Evolutionary conservation across 2,797 vertebrate genomes (phyloP), one percentile per base, ranked within the genome.

Genomic region (Melopsittacus undulatus): DNA sequence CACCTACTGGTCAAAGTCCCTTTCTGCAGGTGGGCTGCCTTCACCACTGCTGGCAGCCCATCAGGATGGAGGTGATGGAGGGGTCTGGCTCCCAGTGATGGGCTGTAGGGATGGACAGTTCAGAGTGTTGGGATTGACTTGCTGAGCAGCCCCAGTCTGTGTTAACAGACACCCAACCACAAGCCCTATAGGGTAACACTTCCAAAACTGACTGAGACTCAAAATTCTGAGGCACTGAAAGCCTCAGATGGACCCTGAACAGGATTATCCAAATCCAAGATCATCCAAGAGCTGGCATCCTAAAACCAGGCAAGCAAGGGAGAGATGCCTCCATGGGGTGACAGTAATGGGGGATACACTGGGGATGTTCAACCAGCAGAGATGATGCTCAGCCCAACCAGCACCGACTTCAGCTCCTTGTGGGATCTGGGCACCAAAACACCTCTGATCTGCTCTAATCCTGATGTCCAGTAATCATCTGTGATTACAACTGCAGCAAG

Each of bases 371-470:
- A 51, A 10, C 7, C 57, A 68, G 56, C 87, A 72, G 84, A 81
- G 64, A 6, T 32, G 79, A 78, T 83, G 40, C 52, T 29, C 78
- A 81, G 89, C 74, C n/a, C 69, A 83, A 3, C 43, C 57, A 7
- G 1, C 49, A 2, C 21, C 22, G 79, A 43, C 78, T 88, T 45
- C 76, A 86, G 84, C 72, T 90, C 9, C 57, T 77, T 2, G 0
- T 57, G 78, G 64, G 75, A 90, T 89, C 87, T 78, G 66, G 61
- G 79, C 76, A 76, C 54, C 36, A 11, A 51, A 96, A 66, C 1
- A 42, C 84, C 54, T 59, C 76, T 89, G 81, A 95, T 83, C 91
- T 92, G 89, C 94, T 83, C n/a, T 94, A 94, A 96, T 94, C 94
- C 94, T 92, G 61, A 83, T 94, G 93, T 48, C 40, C 62, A 11